Percentiles rank a stretch among this genome's conserved stretches.
These are phyloP conservation scores for Ceraclea dissimilis DNA, from an alignment of 2,888 invertebrate species.

Conservation along the genomic window DNA sequence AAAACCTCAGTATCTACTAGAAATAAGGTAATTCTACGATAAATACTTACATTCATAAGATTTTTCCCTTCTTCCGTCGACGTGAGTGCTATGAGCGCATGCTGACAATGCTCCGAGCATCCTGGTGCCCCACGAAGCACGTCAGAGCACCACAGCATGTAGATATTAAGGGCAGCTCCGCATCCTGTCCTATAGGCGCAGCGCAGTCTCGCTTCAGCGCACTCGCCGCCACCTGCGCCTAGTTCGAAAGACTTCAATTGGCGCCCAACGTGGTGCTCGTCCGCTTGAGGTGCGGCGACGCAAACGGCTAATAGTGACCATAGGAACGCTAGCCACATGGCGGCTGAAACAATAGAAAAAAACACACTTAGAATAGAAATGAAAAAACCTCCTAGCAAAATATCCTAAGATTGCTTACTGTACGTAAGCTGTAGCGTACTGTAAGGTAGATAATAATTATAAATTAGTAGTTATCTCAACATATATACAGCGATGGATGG, in stretches of 20 bases:
- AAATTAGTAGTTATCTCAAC: too few relatives aligned
- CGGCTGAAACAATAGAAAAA: conserved; percentile 15
- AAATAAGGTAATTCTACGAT: too few relatives aligned
- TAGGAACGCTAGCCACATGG: conserved; percentile 35
- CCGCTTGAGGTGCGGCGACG: conserved; percentile 40
- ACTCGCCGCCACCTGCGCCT: conserved; percentile 39
- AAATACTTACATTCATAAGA: conserved; percentile 60
- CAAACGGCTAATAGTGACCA: conserved; percentile 37
- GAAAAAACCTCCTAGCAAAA: too few relatives aligned
- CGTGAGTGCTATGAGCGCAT: conserved; percentile 70
- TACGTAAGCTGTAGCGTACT: too few relatives aligned
- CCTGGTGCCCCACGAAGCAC: conserved; percentile 53
- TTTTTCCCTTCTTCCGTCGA: conserved; percentile 73
- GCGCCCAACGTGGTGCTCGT: conserved; percentile 69
- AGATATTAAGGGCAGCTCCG: conserved; percentile 68
- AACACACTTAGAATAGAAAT: neutral
- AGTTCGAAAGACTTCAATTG: conserved; percentile 39
- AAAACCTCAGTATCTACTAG: too few relatives aligned
- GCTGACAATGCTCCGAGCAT: conserved; percentile 67
- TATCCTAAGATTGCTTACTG: too few relatives aligned
- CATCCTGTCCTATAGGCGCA: conserved; percentile 73
- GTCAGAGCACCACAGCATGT: conserved; percentile 64
- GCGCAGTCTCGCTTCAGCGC: conserved; percentile 61
- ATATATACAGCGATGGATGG: too few relatives aligned
- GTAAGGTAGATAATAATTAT: too few relatives aligned